phyloP scores from a whole-genome alignment of 2,888 invertebrate genomes.

The Drosophila incognita region DNA sequence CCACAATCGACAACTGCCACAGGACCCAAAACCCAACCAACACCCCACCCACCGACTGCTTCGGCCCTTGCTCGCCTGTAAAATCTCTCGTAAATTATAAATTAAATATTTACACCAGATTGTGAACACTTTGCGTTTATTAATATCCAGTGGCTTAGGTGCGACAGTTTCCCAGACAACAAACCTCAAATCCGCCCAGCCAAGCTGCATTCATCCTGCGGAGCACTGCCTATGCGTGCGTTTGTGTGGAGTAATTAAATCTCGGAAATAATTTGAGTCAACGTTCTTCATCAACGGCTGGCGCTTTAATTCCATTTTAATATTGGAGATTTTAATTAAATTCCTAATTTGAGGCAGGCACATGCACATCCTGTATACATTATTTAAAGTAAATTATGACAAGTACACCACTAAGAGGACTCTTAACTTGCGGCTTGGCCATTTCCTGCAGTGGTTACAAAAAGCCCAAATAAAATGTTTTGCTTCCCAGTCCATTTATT shows the following conservation, averaged over 20 bases:
- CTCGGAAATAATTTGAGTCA: constrained; percentile 68
- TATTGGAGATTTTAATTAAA: constrained; percentile 74
- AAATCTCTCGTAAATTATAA: constrained; percentile 77
- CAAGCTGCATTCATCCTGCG: constrained; percentile 37
- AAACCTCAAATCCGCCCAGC: constrained; percentile 26
- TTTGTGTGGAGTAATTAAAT: constrained; percentile 67
- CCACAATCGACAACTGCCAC: constrained; percentile 49
- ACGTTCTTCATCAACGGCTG: constrained; percentile 52
- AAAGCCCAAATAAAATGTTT: neutral
- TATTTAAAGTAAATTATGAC: constrained; percentile 63
- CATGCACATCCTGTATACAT: constrained; percentile 58
- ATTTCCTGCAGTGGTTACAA: constrained; percentile 56
- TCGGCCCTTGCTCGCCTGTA: constrained; percentile 34
- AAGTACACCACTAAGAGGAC: constrained; percentile 46
- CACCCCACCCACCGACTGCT: constrained; percentile 3
- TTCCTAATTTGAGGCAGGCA: constrained; percentile 59
- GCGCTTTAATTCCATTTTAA: constrained; percentile 70
- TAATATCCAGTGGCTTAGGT: constrained; percentile 74
- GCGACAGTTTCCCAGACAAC: constrained; percentile 49
- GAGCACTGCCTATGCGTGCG: constrained; percentile 24
- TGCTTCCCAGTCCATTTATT: neutral
- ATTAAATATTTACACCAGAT: constrained; percentile 80
- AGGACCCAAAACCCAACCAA: constrained; percentile 1
- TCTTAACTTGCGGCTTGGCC: constrained; percentile 48
- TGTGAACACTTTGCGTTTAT: constrained; percentile 76